These are phyloP conservation scores for Microcebus tavaratra DNA, from an alignment of 2,113 vertebrate species.

Conservation along the genomic window DNA sequence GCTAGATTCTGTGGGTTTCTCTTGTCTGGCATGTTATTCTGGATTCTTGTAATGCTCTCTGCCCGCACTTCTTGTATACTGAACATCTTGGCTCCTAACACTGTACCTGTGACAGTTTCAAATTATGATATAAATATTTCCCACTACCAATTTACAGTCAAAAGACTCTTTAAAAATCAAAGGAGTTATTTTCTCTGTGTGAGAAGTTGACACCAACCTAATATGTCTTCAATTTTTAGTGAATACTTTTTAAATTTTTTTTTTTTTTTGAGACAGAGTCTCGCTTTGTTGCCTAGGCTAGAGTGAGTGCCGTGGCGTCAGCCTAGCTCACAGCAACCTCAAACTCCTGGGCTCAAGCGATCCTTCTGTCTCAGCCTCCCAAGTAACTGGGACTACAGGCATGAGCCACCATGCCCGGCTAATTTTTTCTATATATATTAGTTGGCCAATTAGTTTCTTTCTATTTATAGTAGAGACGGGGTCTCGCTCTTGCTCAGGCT, in stretches of 20 bases:
- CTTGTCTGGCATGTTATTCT: not conserved
- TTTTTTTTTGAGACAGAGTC: no score
- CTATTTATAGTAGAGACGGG: no score
- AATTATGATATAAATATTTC: conserved; percentile 28
- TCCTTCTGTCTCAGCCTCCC: no score
- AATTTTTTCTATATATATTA: no score
- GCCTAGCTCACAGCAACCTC: no score
- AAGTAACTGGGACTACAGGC: no score
- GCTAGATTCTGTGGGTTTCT: not conserved
- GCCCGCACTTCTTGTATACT: not conserved
- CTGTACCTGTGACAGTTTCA: not conserved
- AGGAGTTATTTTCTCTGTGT: not conserved
- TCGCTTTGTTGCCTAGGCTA: no score
- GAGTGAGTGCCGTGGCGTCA: no score
- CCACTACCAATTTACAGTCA: not conserved
- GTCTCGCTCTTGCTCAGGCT: no score
- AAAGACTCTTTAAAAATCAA: not conserved
- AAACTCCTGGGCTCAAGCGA: no score
- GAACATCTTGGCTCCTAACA: not conserved
- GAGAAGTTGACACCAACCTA: not conserved
- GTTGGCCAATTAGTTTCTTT: no score
- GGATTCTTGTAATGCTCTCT: not conserved
- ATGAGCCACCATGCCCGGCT: no score
- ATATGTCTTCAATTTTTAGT: not conserved
- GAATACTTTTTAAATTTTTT: not conserved